A percentile compares a stretch with the other conserved stretches of the same genome.
These are phyloP conservation scores for Dynastes grantii DNA, from an alignment of 2,888 invertebrate genomes.

Conservation along the genomic window DNA sequence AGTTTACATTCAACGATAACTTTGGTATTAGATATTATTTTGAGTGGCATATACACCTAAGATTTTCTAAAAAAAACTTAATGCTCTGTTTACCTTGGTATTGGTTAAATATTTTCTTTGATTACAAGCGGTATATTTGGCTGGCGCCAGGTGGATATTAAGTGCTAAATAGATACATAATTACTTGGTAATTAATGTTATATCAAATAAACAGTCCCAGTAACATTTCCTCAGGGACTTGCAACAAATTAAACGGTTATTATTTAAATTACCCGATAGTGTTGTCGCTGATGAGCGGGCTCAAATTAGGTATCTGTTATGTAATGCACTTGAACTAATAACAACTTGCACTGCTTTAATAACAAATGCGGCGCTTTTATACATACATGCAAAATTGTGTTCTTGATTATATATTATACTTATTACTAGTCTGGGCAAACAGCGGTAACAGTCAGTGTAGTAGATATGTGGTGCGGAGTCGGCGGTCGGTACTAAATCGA, in stretches of 20 bases:
- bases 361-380: neutral
- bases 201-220: slow-evolving; percentile 20
- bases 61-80: neutral
- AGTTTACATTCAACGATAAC: too few relatives aligned
- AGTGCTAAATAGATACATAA: slow-evolving; percentile 14
- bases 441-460: too few relatives aligned
- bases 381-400: slow-evolving; percentile 1
- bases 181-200: slow-evolving; percentile 16
- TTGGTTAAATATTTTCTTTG: neutral
- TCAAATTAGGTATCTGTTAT: slow-evolving; percentile 8
- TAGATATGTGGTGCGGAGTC: too few relatives aligned
- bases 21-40: neutral
- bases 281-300: slow-evolving; percentile 1
- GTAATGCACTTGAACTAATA: neutral
- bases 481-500: too few relatives aligned
- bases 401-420: neutral
- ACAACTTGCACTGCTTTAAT: slow-evolving; percentile 2
- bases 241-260: slow-evolving; percentile 22
- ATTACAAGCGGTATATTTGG: neutral
- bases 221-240: slow-evolving; percentile 19
- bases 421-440: too few relatives aligned
- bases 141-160: neutral
- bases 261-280: slow-evolving; percentile 20
- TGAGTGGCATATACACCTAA: too few relatives aligned
- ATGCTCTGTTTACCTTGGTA: neutral